phyloP scores from a whole-genome alignment of 2,888 invertebrate species.

The Hirtodrosophila duncani region DNA sequence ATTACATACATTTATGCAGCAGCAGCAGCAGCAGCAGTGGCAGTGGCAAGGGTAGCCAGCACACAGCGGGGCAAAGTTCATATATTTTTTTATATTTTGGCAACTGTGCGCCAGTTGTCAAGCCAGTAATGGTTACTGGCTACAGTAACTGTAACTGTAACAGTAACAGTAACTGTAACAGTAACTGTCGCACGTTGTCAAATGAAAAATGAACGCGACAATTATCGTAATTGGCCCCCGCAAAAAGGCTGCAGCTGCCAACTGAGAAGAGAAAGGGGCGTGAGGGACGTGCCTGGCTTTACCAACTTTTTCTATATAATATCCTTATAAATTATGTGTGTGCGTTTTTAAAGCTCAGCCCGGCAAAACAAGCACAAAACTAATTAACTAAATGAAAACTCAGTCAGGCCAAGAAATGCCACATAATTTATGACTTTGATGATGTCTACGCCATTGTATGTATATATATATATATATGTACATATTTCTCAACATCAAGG shows the following conservation, averaged over 20 bases:
- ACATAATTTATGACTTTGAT: slow-evolving; percentile 49
- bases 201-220: slow-evolving; percentile 71
- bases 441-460: slow-evolving; percentile 11
- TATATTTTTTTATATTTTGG: slow-evolving; percentile 20
- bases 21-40: background rate
- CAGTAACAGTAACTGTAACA: slow-evolving; percentile 11
- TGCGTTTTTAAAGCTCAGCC: slow-evolving; percentile 37
- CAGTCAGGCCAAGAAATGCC: slow-evolving; percentile 6
- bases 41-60: background rate
- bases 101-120: slow-evolving; percentile 53
- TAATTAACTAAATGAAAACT: slow-evolving; percentile 59
- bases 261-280: slow-evolving; percentile 21
- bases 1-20: slow-evolving; percentile 39
- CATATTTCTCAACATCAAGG: slow-evolving; percentile 32
- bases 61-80: background rate
- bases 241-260: slow-evolving; percentile 22
- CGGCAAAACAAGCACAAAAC: slow-evolving; percentile 35
- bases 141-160: slow-evolving; percentile 20
- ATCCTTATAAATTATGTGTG: slow-evolving; percentile 35
- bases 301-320: slow-evolving; percentile 6
- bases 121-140: slow-evolving; percentile 24
- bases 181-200: slow-evolving; percentile 44
- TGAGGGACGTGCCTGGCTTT: background rate
- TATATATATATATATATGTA: slow-evolving; percentile 3
- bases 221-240: slow-evolving; percentile 65